Evolutionary conservation across 1,140 invertebrate species (phyloP).

Genomic region (Pemphigus obesinymphae): DNA sequence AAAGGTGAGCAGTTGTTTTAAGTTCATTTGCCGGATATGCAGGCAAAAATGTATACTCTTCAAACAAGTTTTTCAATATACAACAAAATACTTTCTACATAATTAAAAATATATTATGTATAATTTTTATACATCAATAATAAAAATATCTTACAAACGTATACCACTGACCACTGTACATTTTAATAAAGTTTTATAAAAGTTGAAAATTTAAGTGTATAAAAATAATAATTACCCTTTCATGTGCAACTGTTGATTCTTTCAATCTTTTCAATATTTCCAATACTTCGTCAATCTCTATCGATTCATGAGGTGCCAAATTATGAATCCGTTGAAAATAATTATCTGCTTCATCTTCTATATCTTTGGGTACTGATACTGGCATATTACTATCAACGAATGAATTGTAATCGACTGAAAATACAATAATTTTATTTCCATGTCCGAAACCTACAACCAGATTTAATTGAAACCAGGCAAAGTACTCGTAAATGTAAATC

Average conservation of each 20-base stretch:
- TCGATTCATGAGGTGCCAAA: constrained; percentile 85
- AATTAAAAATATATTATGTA: not conserved
- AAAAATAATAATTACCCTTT: constrained; percentile 60
- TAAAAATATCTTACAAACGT: not conserved
- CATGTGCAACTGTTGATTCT: constrained; percentile 80
- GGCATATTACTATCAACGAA: not conserved
- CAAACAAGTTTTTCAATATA: constrained; percentile 95
- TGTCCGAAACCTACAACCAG: too few relatives aligned
- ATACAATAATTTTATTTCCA: too few relatives aligned
- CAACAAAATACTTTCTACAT: constrained; percentile 80
- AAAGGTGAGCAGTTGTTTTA: constrained; percentile 93
- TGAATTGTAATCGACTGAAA: not conserved
- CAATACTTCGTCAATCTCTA: constrained; percentile 85
- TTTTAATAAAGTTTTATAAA: too few relatives aligned
- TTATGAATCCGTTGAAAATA: constrained; percentile 98
- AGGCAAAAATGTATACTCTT: constrained; percentile 96
- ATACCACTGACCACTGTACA: too few relatives aligned
- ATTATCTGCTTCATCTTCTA: constrained; percentile 96
- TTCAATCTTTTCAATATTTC: constrained; percentile 94
- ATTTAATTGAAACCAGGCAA: too few relatives aligned
- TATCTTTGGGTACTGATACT: constrained; percentile 76
- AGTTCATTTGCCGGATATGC: constrained; percentile 98
- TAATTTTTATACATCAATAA: not conserved
- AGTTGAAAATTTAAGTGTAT: constrained; percentile 25
- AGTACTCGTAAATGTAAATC: too few relatives aligned